phyloP scores from a whole-genome alignment of 2,888 invertebrate species.

The Pantelozetes paolii region DNA sequence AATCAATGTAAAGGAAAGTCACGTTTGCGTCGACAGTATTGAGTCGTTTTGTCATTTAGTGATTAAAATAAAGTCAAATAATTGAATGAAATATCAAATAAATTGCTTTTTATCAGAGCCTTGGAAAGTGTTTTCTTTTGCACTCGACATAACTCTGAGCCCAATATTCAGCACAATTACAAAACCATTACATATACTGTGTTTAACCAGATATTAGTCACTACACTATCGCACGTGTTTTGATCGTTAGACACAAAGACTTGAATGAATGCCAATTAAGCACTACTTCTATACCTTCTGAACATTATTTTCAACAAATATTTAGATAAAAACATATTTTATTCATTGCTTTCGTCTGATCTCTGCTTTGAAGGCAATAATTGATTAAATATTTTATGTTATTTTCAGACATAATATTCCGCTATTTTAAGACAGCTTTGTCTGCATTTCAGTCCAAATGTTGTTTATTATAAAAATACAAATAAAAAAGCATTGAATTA shows the following conservation, averaged over 20 bases:
- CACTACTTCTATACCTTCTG: neutral
- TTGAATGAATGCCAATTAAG: constrained; percentile 20
- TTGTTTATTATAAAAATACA: too few species aligned
- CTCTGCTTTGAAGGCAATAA: too few species aligned
- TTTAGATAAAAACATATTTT: neutral
- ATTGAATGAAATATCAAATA: neutral
- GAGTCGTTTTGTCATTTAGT: neutral
- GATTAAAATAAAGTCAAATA: neutral
- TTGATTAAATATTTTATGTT: too few species aligned
- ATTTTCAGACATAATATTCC: too few species aligned
- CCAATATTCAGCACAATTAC: neutral
- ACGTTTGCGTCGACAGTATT: neutral
- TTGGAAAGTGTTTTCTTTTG: neutral
- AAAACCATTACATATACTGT: neutral
- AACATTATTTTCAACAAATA: neutral
- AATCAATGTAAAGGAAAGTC: neutral
- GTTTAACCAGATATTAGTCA: neutral
- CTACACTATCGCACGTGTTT: constrained; percentile 18
- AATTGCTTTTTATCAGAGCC: neutral
- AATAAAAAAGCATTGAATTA: too few species aligned
- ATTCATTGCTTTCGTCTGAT: neutral
- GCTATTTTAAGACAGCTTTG: too few species aligned
- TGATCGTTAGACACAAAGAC: constrained; percentile 21
- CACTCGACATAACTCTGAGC: neutral
- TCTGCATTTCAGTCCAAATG: too few species aligned